These are phyloP conservation scores for Galaxias olidus DNA, from an alignment of 2,797 vertebrate genomes.

Conservation along the genomic window DNA sequence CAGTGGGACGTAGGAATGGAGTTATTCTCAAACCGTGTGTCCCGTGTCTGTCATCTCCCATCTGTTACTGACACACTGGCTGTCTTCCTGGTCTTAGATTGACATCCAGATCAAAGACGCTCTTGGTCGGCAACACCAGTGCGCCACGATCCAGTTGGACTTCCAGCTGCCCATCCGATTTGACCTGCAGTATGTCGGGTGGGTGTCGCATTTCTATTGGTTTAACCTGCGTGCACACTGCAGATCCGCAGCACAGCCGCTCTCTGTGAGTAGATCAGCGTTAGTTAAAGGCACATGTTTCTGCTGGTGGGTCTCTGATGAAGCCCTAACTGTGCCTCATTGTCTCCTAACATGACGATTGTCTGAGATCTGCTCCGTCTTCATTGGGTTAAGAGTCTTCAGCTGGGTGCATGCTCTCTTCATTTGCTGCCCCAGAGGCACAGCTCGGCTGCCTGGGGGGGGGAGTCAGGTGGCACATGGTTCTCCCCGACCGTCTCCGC, in stretches of 20 bases:
- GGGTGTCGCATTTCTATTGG: constrained; percentile 33
- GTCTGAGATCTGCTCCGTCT: no score
- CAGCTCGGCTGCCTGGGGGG: no score
- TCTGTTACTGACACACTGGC: constrained; percentile 12
- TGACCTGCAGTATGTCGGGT: constrained; percentile 84
- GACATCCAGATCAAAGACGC: constrained; percentile 88
- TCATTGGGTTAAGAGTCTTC: no score
- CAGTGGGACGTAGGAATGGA: neutral
- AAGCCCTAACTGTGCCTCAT: no score
- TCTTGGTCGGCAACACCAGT: constrained; percentile 87
- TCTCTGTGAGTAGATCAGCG: no score
- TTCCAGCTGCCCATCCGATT: constrained; percentile 93
- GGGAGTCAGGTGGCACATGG: no score
- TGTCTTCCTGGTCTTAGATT: constrained; percentile 68
- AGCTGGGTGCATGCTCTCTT: no score
- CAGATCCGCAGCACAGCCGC: no score
- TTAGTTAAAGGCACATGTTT: no score
- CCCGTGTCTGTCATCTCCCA: neutral
- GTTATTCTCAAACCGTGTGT: constrained; percentile 2
- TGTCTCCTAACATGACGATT: no score
- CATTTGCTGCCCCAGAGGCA: no score
- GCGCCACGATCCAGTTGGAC: constrained; percentile 92
- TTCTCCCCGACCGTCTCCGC: neutral
- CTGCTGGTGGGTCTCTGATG: no score
- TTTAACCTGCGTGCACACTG: neutral